phyloP scores from a whole-genome alignment of 1,140 invertebrate genomes.

The Procambarus virginalis region DNA sequence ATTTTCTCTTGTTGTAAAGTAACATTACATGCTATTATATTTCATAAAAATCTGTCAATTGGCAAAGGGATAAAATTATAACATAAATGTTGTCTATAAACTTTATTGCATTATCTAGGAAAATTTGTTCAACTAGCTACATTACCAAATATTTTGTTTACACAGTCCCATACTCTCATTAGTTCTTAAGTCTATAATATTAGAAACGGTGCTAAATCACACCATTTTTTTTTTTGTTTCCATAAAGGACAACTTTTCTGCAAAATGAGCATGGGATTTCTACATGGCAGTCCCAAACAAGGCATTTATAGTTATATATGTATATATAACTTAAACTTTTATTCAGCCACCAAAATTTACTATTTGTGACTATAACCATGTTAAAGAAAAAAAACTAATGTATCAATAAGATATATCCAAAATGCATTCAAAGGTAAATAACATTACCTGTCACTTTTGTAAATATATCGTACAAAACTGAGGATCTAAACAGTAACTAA shows the following conservation, averaged over 20 bases:
- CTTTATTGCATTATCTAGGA: constrained; percentile 14
- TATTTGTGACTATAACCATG: constrained; percentile 13
- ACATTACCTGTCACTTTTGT: not conserved
- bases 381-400: not conserved
- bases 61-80: not conserved
- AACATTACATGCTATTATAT: no score
- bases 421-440: not conserved
- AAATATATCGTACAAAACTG: not conserved
- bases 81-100: constrained; percentile 5
- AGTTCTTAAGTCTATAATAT: not conserved
- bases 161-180: constrained; percentile 8
- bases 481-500: not conserved
- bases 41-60: not conserved
- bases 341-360: not conserved
- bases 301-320: not conserved
- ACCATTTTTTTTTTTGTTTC: not conserved
- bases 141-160: constrained; percentile 8
- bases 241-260: not conserved
- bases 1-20: no score
- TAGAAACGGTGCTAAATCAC: not conserved
- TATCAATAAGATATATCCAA: not conserved
- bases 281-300: not conserved
- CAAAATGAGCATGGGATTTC: not conserved
- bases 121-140: constrained; percentile 4
- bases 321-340: not conserved